These are phyloP conservation scores for Bubo bubo DNA, from an alignment of 2,113 vertebrate genomes.

Conservation along the genomic window DNA sequence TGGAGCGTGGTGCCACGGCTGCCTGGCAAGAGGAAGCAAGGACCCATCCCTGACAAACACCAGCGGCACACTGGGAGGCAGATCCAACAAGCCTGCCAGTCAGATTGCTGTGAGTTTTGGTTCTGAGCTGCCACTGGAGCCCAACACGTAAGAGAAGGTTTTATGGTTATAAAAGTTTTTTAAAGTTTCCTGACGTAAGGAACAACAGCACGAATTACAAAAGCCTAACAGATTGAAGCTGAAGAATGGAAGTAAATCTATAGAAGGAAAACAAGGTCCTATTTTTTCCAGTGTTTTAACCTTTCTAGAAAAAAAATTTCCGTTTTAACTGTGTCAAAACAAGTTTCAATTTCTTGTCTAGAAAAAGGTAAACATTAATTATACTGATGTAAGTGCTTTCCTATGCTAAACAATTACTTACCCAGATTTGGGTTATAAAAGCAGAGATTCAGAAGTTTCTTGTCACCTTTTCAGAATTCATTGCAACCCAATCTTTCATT, in stretches of 20 bases:
- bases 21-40: background rate
- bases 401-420: background rate
- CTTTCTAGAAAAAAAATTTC: background rate
- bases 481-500: background rate
- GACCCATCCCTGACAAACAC: background rate
- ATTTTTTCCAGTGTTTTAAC: background rate
- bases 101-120: background rate
- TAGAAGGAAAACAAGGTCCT: background rate
- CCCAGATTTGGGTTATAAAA: background rate
- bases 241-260: background rate
- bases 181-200: background rate
- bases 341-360: background rate
- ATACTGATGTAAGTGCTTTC: background rate
- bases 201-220: background rate
- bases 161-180: background rate
- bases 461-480: background rate
- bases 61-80: background rate
- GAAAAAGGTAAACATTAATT: background rate
- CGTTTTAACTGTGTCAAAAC: background rate
- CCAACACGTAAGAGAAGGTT: background rate
- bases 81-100: background rate
- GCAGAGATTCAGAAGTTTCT: background rate
- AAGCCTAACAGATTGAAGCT: background rate
- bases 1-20: accelerated
- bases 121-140: background rate